Percentiles rank a stretch among this genome's conserved stretches.
Evolutionary conservation across 2,113 vertebrate genomes (phyloP).

Genomic region (Solea solea): DNA sequence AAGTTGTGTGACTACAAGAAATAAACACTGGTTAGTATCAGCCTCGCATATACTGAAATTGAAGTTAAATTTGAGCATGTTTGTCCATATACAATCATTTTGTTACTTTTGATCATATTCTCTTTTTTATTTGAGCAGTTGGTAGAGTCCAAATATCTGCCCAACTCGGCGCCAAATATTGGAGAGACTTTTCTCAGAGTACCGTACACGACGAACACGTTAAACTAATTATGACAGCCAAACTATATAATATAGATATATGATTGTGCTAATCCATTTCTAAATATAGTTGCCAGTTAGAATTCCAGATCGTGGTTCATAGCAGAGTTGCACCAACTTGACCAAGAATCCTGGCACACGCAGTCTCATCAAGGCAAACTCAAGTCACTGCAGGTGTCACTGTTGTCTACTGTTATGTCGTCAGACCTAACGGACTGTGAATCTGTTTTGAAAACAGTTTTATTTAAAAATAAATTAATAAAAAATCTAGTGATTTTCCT

Average conservation of each 20-base stretch:
- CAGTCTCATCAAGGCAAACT: neutral
- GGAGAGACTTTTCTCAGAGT: neutral
- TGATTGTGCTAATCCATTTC: too few species aligned
- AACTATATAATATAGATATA: too few species aligned
- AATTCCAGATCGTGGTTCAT: too few species aligned
- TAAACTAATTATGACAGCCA: too few species aligned
- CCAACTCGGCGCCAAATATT: conserved; percentile 76
- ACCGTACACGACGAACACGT: too few species aligned
- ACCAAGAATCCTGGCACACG: neutral
- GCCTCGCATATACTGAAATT: neutral
- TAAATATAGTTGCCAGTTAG: too few species aligned
- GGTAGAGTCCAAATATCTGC: conserved; percentile 51
- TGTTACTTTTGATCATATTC: neutral
- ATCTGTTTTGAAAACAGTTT: neutral
- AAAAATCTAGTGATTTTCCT: neutral
- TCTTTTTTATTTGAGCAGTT: conserved; percentile 34
- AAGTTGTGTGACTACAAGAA: neutral
- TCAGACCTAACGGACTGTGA: neutral
- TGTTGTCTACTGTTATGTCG: conserved; percentile 53
- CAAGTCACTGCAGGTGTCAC: conserved; percentile 72
- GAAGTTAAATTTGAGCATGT: neutral
- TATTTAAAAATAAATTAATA: neutral
- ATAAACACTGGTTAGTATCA: neutral
- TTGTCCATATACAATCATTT: too few species aligned
- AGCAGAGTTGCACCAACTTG: neutral